Evolutionary conservation across 2,797 vertebrate species (phyloP), one percentile per base, ranked within the genome.

Genomic region (Xenops minutus): DNA sequence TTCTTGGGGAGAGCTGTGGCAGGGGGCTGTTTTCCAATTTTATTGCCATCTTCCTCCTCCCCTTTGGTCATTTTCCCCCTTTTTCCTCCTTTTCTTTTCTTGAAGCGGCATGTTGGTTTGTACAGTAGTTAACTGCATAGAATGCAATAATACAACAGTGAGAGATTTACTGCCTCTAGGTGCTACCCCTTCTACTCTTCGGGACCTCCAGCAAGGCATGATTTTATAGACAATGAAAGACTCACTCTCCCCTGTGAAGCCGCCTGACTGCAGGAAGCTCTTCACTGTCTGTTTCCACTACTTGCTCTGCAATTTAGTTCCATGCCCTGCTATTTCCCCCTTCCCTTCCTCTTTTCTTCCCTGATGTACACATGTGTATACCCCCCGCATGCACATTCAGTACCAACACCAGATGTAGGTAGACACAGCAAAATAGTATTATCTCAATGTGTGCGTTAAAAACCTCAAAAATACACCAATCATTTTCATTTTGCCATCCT

Each of bases 121-220:
- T 89, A 86, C 83, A 85, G 71, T 80, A 93, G 91, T 88, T 96
- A 88, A 82, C 54, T 93, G 87, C 88, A 96, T 76, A 95, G 84
- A 95, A 87, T 95, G 75, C 92, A 92, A 85, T 92, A 95, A 93
- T 96, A n/a, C 72, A 96, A 67, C 74, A 69, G 52, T 76, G 69
- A 92, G 88, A 96, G 95, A 86, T 96, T 94, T 89, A 84, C 93
- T 92, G 68, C 91, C 96, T 96, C 79, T 77, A 94, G 94, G 95
- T 80, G 13, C 71, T 92, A 92, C 66, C 92, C 77, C 92, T 95
- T 96, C 86, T 89, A 80, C 82, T 94, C 79, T 67, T 69, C 90
- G 92, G 94, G 93, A 97, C 87, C 89, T 97, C 96, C 95, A 97
- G 89, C 93, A 92, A 97, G 92, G 96, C 94, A 64, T 64, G 85